Evolutionary conservation across 2,113 vertebrate species (phyloP), one percentile per base, ranked within the genome.

Genomic region (Columba livia): DNA sequence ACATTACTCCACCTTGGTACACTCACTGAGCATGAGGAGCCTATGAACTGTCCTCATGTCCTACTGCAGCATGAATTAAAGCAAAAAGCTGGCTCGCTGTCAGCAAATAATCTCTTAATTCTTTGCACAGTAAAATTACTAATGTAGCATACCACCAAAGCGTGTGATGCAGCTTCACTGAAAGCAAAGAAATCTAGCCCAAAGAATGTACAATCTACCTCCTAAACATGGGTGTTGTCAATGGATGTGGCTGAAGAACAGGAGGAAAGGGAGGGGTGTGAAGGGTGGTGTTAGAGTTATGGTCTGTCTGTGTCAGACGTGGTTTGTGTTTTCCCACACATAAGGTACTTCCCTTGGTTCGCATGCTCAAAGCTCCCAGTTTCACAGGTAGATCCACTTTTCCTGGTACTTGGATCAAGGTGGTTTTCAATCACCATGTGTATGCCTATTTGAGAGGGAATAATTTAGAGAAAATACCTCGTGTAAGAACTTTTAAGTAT

Each of bases 281-380:
- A 88, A 62, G 32, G 16, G 21, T 66, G 17, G 40, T 42, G 38
- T 50, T 69, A 64, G 66, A 91, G 57, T 66, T 80, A 8, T 25
- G 7, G 31, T 40, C 6, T 51, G 5, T 54, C 82, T 88, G 12
- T 67, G 36, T 88, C 40, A 84, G 75, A 80, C 60, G 61, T 92
- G 88, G 56, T 73, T 93, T 91, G 47, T 9, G 8, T 94, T 93
- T 96, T 80, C 79, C 56, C 75, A 44, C 10, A 24, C 26, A 6
- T 21, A 20, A 82, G 17, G 6, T 85, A 11, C 47, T 85, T 88
- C 38, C 31, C 38, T 67, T 40, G 34, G 34, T 10, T 94, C 82
- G 20, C 19, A 10, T 24, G 9, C 60, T 85, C 42, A 48, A 24
- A 78, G 42, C 47, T 94, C 74, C 57, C n/a, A 11, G 2, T 91